Evolutionary conservation across 2,888 invertebrate genomes (phyloP).

Genomic region (Folsomia manolachei): DNA sequence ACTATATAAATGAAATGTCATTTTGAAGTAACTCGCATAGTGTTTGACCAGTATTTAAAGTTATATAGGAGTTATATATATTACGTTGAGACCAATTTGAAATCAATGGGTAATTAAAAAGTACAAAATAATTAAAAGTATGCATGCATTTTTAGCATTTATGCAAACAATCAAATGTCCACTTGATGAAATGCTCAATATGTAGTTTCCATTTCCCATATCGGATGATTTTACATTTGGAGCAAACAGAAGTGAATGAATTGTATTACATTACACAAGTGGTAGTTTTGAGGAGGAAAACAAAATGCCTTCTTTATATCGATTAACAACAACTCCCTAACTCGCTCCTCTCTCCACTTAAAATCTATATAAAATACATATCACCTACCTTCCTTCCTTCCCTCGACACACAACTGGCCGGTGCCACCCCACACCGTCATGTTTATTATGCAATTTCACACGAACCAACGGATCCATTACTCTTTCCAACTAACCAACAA

Average conservation of each 20-base stretch:
- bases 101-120: no score
- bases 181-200: not conserved
- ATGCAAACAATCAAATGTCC: no score
- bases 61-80: no score
- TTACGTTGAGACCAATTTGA: no score
- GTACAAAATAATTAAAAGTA: not conserved
- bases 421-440: not conserved
- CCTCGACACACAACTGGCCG: not conserved
- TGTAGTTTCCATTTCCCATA: constrained; percentile 4
- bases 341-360: constrained; percentile 15
- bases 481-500: not conserved
- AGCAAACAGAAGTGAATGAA: not conserved
- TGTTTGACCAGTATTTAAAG: no score
- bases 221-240: constrained; percentile 15
- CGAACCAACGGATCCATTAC: constrained; percentile 15
- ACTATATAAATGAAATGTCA: no score
- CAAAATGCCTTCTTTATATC: constrained; percentile 46
- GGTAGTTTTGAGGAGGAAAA: constrained; percentile 35
- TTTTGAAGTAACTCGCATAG: no score
- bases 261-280: not conserved
- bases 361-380: constrained; percentile 13
- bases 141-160: no score
- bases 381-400: constrained; percentile 15
- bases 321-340: constrained; percentile 43
- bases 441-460: constrained; percentile 16